phyloP scores from a whole-genome alignment of 2,888 invertebrate species.

The Eupithecia dodoneata region DNA sequence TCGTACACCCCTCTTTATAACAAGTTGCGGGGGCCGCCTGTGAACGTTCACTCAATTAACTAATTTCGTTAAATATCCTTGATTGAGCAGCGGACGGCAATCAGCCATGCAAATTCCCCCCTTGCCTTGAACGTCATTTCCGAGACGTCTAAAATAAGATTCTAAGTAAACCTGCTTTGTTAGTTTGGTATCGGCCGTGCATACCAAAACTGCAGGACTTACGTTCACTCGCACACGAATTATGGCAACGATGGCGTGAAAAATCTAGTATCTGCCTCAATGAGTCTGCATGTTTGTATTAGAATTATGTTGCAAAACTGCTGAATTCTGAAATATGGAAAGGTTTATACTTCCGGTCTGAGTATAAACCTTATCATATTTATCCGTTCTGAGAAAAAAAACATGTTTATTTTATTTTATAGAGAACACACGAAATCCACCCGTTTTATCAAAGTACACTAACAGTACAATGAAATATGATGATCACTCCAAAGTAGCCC shows the following conservation, averaged over 20 bases:
- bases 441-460: background rate
- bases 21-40: slow-evolving; percentile 56
- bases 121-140: slow-evolving; percentile 59
- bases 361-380: no score
- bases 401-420: no score
- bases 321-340: background rate
- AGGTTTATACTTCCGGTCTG: no score
- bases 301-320: background rate
- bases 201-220: slow-evolving; percentile 27
- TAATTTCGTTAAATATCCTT: slow-evolving; percentile 84
- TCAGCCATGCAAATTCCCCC: slow-evolving; percentile 81
- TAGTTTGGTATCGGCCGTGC: slow-evolving; percentile 54
- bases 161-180: slow-evolving; percentile 60
- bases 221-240: background rate
- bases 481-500: slow-evolving; percentile 10
- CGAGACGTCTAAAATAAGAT: slow-evolving; percentile 63
- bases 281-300: background rate
- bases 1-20: slow-evolving; percentile 28
- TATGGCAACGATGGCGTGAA: background rate
- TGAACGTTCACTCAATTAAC: slow-evolving; percentile 81
- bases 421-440: no score
- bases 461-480: background rate
- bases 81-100: slow-evolving; percentile 83
- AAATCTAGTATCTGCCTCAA: background rate
- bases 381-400: no score